phyloP scores from a whole-genome alignment of 1,140 invertebrate genomes.

The Trachymyrmex cornetzi region DNA sequence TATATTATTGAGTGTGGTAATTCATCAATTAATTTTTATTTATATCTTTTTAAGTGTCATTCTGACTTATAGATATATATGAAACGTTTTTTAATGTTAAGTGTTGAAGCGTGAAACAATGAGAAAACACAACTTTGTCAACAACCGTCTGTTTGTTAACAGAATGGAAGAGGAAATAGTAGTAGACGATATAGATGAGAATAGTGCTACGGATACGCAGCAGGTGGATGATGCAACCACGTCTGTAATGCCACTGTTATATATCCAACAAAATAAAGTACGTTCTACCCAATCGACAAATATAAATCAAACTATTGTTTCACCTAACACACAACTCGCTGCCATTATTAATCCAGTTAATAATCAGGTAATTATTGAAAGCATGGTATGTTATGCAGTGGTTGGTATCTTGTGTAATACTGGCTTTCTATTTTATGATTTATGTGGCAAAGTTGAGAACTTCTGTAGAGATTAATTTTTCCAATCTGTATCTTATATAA shows the following conservation, averaged over 20 bases:
- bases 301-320: constrained; percentile 80
- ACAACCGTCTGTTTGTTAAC: constrained; percentile 25
- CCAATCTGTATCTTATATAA: constrained; percentile 63
- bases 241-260: constrained; percentile 83
- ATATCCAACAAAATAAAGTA: constrained; percentile 83
- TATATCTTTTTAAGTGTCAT: background rate
- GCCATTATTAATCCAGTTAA: constrained; percentile 83
- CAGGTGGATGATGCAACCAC: constrained; percentile 75
- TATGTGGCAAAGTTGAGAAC: constrained; percentile 13
- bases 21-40: background rate
- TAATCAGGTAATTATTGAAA: constrained; percentile 78
- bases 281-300: constrained; percentile 77
- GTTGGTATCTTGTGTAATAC: background rate
- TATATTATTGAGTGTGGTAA: background rate
- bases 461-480: constrained; percentile 37
- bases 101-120: background rate
- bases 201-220: constrained; percentile 72
- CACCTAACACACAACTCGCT: constrained; percentile 79
- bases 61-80: background rate
- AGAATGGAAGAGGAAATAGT: constrained; percentile 85
- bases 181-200: constrained; percentile 80
- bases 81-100: background rate
- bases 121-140: background rate
- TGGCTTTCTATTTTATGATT: background rate
- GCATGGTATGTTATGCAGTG: background rate